Evolutionary conservation across 2,113 vertebrate genomes (phyloP), one percentile per base, ranked within the genome.

Genomic region (Maccullochella peelii): DNA sequence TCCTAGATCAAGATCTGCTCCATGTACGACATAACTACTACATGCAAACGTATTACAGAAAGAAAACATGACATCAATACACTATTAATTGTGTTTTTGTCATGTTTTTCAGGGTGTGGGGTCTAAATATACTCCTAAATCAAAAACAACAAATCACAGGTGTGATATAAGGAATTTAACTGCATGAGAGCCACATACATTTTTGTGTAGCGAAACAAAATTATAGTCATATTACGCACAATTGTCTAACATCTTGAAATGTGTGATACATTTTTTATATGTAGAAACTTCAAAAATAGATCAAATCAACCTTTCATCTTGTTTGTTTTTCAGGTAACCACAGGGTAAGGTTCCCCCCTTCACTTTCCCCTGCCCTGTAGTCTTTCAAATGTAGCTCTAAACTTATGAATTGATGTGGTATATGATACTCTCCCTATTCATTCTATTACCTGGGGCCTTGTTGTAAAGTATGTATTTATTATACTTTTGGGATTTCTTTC

Each of bases 1-100:
- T 33, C 20, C 14, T 47, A 25, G 12, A 71, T 76, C 54, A 68
- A 23, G 40, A 47, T 77, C 18, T 70, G 36, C 71, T 57, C 21
- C n/a, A 36, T 30, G 27, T 33, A 14, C 20, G 21, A 47, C 36
- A 16, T 67, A 54, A 47, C n/a, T 50, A 20, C 40, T 55, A 6
- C 8, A 80, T 54, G 66, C 8, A 81, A 55, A 78, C 18, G 8
- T 61, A 50, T 59, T 30, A 25, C 33, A 44, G 1, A 49, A 55
- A 55, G 14, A 58, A 44, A 38, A 69, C 47, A 44, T 59, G 36
- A 49, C 76, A 42, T 69, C 3, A 33, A 1, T 42, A 15, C n/a
- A 18, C 1, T 23, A 3, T 36, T 27, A 16, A 23, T 75, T 18
- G 8, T 40, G 62, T 57, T 47, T 58, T 67, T 81, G 27, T 65